Percentiles rank a stretch among this genome's conserved stretches.
phyloP scores from a whole-genome alignment of 1,140 invertebrate genomes.

The Ostrea denselamellosa region DNA sequence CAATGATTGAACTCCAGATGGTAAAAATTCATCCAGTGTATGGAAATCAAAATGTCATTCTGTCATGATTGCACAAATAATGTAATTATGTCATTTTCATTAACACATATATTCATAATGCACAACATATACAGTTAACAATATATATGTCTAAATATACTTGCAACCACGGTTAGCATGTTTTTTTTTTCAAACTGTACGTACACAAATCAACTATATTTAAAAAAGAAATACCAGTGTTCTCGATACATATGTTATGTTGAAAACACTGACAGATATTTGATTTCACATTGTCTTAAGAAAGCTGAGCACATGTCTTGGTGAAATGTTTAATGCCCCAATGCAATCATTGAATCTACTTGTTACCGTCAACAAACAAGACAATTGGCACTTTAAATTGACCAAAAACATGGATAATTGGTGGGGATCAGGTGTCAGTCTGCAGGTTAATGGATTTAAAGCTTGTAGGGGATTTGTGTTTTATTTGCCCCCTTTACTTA shows the following conservation, averaged over 20 bases:
- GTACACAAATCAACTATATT: not conserved
- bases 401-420: slow-evolving; percentile 15
- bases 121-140: not conserved
- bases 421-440: not conserved
- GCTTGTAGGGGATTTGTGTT: not conserved
- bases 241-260: not conserved
- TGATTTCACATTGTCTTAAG: slow-evolving; percentile 20
- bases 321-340: not conserved
- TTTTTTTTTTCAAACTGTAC: not conserved
- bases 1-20: not conserved
- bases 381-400: slow-evolving; percentile 14
- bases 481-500: not conserved
- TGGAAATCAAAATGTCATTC: not conserved
- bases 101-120: not conserved
- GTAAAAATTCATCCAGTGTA: not conserved
- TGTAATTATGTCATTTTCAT: not conserved
- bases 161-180: not conserved
- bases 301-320: not conserved
- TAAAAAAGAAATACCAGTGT: not conserved
- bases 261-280: not conserved
- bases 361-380: slow-evolving; percentile 9
- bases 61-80: not conserved
- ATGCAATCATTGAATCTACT: not conserved
- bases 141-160: not conserved
- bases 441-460: not conserved